phyloP scores from a whole-genome alignment of 2,113 vertebrate genomes.

The Neopipo cinnamomea region DNA sequence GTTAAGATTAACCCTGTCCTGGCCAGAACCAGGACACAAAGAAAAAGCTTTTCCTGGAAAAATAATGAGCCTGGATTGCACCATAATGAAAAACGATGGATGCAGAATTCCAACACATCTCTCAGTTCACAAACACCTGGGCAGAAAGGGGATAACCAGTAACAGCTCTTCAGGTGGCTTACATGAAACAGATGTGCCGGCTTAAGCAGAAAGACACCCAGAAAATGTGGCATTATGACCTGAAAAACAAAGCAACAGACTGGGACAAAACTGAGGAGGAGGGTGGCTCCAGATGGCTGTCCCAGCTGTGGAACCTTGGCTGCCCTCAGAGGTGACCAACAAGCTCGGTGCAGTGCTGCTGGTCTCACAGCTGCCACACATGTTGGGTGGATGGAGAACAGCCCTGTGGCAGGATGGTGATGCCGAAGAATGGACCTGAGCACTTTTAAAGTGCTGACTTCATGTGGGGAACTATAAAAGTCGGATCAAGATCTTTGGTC shows the following conservation, averaged over 20 bases:
- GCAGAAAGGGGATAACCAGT: background rate
- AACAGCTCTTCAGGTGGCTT: background rate
- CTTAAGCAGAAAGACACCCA: background rate
- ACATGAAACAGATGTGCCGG: background rate
- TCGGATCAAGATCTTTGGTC: background rate
- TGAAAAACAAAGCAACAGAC: accelerated
- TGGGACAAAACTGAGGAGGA: background rate
- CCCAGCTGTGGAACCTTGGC: background rate
- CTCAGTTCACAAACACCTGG: background rate
- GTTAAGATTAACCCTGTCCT: background rate
- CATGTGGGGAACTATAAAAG: background rate
- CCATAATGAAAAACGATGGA: background rate
- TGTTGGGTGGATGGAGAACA: background rate
- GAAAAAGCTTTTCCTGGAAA: background rate
- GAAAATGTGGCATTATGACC: background rate
- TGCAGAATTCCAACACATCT: background rate
- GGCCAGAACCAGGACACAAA: background rate
- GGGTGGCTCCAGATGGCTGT: background rate
- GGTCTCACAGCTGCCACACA: accelerated
- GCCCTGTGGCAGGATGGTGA: background rate
- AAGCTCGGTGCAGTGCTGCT: accelerated
- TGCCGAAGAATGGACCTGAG: background rate
- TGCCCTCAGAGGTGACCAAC: accelerated
- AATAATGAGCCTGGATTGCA: background rate
- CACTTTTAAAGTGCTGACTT: background rate